phyloP scores from a whole-genome alignment of 2,797 vertebrate species.

The Melanotaenia parkinsoni region DNA sequence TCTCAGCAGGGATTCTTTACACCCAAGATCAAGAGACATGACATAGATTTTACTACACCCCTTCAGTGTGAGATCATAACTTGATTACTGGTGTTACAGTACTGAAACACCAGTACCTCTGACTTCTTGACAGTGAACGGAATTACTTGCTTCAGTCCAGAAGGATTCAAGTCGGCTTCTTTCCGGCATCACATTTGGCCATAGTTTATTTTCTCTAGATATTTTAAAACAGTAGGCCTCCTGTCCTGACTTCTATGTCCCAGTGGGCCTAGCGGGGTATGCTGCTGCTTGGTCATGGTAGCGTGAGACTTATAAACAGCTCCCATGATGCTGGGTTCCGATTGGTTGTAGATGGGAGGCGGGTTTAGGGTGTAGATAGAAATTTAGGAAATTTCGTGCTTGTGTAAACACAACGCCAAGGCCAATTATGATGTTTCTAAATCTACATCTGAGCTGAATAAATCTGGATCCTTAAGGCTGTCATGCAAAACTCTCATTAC shows the following conservation, averaged over 20 bases:
- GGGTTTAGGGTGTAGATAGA: conserved; percentile 45
- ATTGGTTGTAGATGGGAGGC: conserved; percentile 72
- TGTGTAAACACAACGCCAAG: conserved; percentile 58
- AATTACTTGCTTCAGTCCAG: conserved; percentile 40
- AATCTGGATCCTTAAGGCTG: conserved; percentile 45
- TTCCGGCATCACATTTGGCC: conserved; percentile 10
- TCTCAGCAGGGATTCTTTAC: conserved; percentile 25
- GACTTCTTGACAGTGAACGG: conserved; percentile 27
- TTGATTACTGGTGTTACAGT: conserved; percentile 57
- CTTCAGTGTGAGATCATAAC: conserved; percentile 55
- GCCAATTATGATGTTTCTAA: conserved; percentile 54
- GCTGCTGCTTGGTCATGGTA: conserved; percentile 40
- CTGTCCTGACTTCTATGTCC: conserved; percentile 51
- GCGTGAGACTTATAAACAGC: conserved; percentile 65
- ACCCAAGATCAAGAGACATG: conserved; percentile 1
- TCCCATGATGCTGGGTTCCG: conserved; percentile 7
- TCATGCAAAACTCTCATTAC: conserved; percentile 28
- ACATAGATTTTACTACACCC: conserved; percentile 50
- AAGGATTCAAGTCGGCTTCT: conserved; percentile 17
- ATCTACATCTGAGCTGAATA: conserved; percentile 35
- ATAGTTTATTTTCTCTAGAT: conserved; percentile 59
- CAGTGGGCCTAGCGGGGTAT: conserved; percentile 26
- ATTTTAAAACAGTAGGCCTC: conserved; percentile 58
- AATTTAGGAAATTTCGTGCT: conserved; percentile 51
- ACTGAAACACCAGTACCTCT: conserved; percentile 14